phyloP scores from a whole-genome alignment of 2,888 invertebrate genomes.

The Phortica okadai region DNA sequence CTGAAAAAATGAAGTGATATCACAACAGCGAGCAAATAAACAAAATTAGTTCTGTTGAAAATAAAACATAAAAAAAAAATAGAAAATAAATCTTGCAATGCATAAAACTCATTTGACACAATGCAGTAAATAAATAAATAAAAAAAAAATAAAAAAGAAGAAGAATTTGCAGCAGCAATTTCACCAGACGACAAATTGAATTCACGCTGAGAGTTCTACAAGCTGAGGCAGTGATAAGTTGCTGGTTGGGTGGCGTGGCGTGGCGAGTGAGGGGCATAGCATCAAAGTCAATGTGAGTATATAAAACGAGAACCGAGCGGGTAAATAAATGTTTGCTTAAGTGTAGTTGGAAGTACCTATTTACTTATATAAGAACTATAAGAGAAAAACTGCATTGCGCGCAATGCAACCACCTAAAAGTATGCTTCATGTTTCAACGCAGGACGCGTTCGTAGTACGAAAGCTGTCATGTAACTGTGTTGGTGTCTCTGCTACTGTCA shows the following conservation, averaged over 20 bases:
- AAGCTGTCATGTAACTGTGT: constrained; percentile 51
- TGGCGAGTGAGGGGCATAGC: background rate
- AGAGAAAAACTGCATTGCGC: constrained; percentile 50
- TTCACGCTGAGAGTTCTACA: constrained; percentile 42
- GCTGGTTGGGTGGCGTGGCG: background rate
- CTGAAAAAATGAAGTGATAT: background rate
- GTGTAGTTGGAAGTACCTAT: constrained; percentile 34
- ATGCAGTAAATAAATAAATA: constrained; percentile 59
- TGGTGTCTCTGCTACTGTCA: constrained; percentile 1
- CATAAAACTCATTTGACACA: constrained; percentile 71
- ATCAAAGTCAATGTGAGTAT: constrained; percentile 38
- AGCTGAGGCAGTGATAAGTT: constrained; percentile 45
- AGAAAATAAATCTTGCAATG: constrained; percentile 40
- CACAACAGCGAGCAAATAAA: constrained; percentile 23
- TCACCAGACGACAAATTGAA: constrained; percentile 71
- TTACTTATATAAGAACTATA: constrained; percentile 24
- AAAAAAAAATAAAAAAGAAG: constrained; percentile 32
- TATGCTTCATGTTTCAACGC: constrained; percentile 52
- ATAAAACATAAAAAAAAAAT: constrained; percentile 54
- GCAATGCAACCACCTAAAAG: constrained; percentile 63
- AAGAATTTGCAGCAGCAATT: constrained; percentile 60
- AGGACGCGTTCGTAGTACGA: background rate
- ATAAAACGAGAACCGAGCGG: constrained; percentile 46
- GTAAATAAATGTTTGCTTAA: constrained; percentile 56
- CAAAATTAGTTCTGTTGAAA: constrained; percentile 69